Percentiles rank a stretch among this genome's conserved stretches.
Evolutionary conservation across 2,888 invertebrate genomes (phyloP).

Genomic region (Dryomyza anilis): DNA sequence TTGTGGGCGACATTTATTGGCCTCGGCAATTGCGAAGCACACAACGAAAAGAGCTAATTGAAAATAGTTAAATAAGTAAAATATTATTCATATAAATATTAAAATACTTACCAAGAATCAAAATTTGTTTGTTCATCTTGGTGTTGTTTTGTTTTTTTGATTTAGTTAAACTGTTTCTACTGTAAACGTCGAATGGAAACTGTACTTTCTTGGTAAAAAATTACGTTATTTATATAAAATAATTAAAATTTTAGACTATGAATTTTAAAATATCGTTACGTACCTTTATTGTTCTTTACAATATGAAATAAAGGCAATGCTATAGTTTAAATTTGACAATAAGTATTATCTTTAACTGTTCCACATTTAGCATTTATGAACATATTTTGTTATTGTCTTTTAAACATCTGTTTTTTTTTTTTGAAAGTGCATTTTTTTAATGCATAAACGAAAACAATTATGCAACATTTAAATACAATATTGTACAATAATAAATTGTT

Average conservation of each 20-base stretch:
- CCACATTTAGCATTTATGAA: no score
- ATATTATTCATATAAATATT: neutral
- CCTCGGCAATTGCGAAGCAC: neutral
- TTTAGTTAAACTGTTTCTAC: neutral
- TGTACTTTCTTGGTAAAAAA: neutral
- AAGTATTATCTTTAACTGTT: no score
- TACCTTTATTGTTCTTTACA: no score
- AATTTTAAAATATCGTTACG: no score
- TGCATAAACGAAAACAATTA: no score
- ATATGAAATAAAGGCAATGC: no score
- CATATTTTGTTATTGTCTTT: no score
- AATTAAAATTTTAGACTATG: neutral
- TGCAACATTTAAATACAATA: no score
- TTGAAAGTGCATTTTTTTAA: no score
- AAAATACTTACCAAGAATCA: neutral
- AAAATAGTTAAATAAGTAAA: neutral
- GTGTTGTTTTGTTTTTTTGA: neutral
- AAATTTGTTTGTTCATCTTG: neutral
- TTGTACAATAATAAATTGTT: no score
- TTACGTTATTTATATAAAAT: neutral
- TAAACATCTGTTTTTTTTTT: no score
- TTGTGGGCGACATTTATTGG: neutral
- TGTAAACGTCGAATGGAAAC: neutral
- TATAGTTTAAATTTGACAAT: no score
- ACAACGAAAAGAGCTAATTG: neutral